phyloP scores from a whole-genome alignment of 2,113 vertebrate species.

The Artemisiospiza belli region DNA sequence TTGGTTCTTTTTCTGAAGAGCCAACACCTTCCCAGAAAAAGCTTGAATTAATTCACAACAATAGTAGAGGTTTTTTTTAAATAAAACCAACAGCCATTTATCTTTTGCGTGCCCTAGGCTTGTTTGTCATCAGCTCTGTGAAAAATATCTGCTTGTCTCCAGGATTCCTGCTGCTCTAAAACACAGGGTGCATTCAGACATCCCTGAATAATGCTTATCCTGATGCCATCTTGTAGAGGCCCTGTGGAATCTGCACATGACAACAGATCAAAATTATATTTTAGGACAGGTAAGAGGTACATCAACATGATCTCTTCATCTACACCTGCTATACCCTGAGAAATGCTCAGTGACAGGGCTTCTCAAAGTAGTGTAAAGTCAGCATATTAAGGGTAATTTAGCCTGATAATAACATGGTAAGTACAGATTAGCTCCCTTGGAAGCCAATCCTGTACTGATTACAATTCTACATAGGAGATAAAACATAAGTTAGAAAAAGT shows the following conservation, averaged over 20 bases:
- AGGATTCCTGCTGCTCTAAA: background rate
- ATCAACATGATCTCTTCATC: background rate
- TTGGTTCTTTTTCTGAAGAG: background rate
- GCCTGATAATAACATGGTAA: conserved; percentile 11
- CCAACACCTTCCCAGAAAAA: background rate
- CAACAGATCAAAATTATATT: background rate
- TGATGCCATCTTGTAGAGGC: background rate
- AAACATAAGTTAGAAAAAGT: conserved; percentile 44
- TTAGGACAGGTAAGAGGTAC: background rate
- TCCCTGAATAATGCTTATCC: background rate
- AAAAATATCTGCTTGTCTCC: background rate
- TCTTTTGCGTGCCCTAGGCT: background rate
- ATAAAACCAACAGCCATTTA: background rate
- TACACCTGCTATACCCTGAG: background rate
- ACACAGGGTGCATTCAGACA: background rate
- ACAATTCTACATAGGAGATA: conserved; percentile 23
- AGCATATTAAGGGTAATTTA: conserved; percentile 23
- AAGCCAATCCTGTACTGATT: conserved; percentile 46
- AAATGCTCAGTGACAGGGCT: background rate
- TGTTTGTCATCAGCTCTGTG: background rate
- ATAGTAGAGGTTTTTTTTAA: background rate
- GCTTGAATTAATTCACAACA: background rate
- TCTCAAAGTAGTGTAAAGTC: conserved; percentile 13
- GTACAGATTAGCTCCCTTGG: conserved; percentile 31
- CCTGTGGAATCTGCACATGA: background rate